Evolutionary conservation across 2,113 vertebrate species (phyloP), one percentile per base, ranked within the genome.

Genomic region (Pelodiscus sinensis): DNA sequence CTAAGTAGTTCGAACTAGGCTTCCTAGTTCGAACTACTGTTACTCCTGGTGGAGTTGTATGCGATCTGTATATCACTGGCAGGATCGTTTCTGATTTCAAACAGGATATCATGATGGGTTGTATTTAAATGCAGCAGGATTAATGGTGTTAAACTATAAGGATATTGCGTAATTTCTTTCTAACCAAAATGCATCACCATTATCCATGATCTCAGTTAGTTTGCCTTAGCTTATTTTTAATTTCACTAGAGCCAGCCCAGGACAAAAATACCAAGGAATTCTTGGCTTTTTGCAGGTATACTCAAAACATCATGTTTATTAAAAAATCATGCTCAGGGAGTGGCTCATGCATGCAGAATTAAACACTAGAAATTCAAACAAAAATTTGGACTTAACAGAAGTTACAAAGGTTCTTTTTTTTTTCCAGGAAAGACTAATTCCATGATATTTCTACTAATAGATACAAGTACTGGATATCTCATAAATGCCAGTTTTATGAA

Each of bases 11-110:
- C n/a, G n/a, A n/a, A n/a, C n/a, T n/a, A n/a, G n/a, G n/a, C n/a
- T n/a, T n/a, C n/a, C n/a, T n/a, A n/a, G n/a, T n/a, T n/a, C n/a
- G n/a, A n/a, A n/a, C n/a, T n/a, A n/a, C n/a, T n/a, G n/a, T n/a
- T n/a, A n/a, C n/a, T n/a, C n/a, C n/a, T n/a, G n/a, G n/a, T n/a
- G n/a, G n/a, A n/a, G n/a, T n/a, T 15, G 55, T 68, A 56, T 75
- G 25, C 38, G 16, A 35, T 4, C 11, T 25, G 0, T 3, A 0
- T 50, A 7, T 15, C 1, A 3, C 2, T 24, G 10, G 2, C 21
- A 16, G 27, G 68, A 50, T 81, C 8, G 9, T n/a, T 81, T 22
- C 31, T 81, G 54, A 35, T n/a, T 35, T 71, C 9, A 65, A 60
- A 29, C 11, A 3, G 58, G 10, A 9, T 54, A 8, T 12, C 44